phyloP scores from a whole-genome alignment of 2,797 vertebrate genomes.

The Poecile montanus region DNA sequence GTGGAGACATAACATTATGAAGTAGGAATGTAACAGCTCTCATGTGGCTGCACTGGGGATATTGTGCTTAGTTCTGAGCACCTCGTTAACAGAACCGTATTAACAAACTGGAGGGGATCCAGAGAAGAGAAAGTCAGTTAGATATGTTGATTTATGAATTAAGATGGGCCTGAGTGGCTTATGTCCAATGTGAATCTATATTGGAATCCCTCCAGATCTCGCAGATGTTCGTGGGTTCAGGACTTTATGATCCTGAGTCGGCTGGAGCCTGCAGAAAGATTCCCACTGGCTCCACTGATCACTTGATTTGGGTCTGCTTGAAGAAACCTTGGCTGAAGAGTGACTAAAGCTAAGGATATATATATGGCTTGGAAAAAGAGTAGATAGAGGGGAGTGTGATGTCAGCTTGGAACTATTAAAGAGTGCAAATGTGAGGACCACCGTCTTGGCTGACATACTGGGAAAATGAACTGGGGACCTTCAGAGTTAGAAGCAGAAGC shows the following conservation, averaged over 20 bases:
- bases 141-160: slow-evolving; percentile 59
- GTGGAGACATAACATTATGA: slow-evolving; percentile 71
- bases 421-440: slow-evolving; percentile 56
- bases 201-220: slow-evolving; percentile 44
- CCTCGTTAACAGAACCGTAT: slow-evolving; percentile 67
- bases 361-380: slow-evolving; percentile 46
- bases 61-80: slow-evolving; percentile 70
- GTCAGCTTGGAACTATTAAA: slow-evolving; percentile 60
- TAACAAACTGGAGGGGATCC: slow-evolving; percentile 68
- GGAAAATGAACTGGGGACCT: slow-evolving; percentile 65
- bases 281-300: slow-evolving; percentile 23
- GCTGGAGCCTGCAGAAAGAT: slow-evolving; percentile 25
- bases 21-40: slow-evolving; percentile 70
- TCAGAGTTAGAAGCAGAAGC: slow-evolving; percentile 29
- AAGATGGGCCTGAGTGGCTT: slow-evolving; percentile 58
- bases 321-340: slow-evolving; percentile 37
- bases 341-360: slow-evolving; percentile 13
- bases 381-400: slow-evolving; percentile 56
- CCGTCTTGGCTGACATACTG: slow-evolving; percentile 60
- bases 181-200: slow-evolving; percentile 57
- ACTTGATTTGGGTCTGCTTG: slow-evolving; percentile 27
- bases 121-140: slow-evolving; percentile 52
- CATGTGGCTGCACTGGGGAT: slow-evolving; percentile 62
- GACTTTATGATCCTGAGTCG: slow-evolving; percentile 36
- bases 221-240: slow-evolving; percentile 56